These are phyloP conservation scores for Notospermus geniculatus DNA, from an alignment of 1,140 invertebrate species.

Conservation along the genomic window DNA sequence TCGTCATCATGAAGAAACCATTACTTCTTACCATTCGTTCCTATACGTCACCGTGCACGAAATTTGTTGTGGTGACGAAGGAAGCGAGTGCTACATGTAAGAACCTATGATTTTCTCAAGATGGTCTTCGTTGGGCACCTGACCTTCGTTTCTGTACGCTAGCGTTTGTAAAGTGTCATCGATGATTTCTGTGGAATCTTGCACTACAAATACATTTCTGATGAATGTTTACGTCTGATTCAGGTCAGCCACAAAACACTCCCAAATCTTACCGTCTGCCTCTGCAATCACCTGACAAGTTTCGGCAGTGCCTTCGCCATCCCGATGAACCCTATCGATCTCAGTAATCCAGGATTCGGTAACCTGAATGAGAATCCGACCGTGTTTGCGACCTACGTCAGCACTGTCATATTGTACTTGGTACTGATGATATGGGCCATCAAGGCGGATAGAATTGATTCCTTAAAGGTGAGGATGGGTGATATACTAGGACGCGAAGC, in stretches of 20 bases:
- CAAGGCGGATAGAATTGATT: slow-evolving; percentile 54
- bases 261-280: slow-evolving; percentile 27
- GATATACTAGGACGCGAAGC: no score
- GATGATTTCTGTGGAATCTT: neutral
- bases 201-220: neutral
- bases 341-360: slow-evolving; percentile 26
- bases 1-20: no score
- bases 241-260: slow-evolving; percentile 31
- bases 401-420: slow-evolving; percentile 53
- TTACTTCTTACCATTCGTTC: no score
- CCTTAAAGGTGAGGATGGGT: slow-evolving; percentile 27
- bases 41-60: no score
- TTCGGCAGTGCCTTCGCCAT: slow-evolving; percentile 31
- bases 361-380: slow-evolving; percentile 34
- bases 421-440: slow-evolving; percentile 55
- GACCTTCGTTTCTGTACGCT: neutral
- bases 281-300: slow-evolving; percentile 29
- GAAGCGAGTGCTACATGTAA: no score
- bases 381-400: slow-evolving; percentile 50
- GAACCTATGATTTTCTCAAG: no score
- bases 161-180: neutral
- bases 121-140: no score
- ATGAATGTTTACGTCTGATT: neutral
- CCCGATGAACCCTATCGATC: slow-evolving; percentile 31
- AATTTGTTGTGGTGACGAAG: no score